phyloP scores from a whole-genome alignment of 1,140 invertebrate genomes.

The Latrodectus geometricus region DNA sequence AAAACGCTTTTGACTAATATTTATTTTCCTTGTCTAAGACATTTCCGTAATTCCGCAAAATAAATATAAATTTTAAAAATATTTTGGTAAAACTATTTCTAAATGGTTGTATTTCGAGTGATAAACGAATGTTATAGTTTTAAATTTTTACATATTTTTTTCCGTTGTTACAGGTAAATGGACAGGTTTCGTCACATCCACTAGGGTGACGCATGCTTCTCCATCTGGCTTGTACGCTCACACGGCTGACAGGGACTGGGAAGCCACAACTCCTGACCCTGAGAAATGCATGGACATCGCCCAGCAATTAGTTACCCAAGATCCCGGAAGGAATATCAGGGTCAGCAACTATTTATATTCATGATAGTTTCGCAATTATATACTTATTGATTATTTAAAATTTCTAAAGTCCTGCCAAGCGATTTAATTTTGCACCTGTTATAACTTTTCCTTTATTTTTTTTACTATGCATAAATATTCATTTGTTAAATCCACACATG shows the following conservation, averaged over 20 bases:
- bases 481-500: too few species aligned
- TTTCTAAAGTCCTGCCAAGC: too few species aligned
- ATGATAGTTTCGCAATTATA: too few species aligned
- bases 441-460: too few species aligned
- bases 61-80: not conserved
- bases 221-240: conserved; percentile 74
- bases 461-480: too few species aligned
- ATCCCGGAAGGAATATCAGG: conserved; percentile 64
- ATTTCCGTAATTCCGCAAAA: not conserved
- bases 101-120: too few species aligned
- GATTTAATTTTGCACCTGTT: too few species aligned
- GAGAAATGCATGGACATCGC: conserved; percentile 68
- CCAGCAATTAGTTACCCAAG: conserved; percentile 63
- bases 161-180: conserved; percentile 63
- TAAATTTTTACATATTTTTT: too few species aligned
- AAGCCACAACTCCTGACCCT: conserved; percentile 62
- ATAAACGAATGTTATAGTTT: too few species aligned
- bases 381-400: too few species aligned
- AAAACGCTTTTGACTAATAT: too few species aligned
- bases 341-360: conserved; percentile 22
- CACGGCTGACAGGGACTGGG: conserved; percentile 65
- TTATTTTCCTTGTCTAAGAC: too few species aligned
- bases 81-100: not conserved
- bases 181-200: conserved; percentile 81
- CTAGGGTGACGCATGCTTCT: conserved; percentile 83